Percentiles rank a stretch among this genome's conserved stretches.
Conservation (phyloP, 2,113 vertebrate species). For the Melozone crissalis region DNA sequence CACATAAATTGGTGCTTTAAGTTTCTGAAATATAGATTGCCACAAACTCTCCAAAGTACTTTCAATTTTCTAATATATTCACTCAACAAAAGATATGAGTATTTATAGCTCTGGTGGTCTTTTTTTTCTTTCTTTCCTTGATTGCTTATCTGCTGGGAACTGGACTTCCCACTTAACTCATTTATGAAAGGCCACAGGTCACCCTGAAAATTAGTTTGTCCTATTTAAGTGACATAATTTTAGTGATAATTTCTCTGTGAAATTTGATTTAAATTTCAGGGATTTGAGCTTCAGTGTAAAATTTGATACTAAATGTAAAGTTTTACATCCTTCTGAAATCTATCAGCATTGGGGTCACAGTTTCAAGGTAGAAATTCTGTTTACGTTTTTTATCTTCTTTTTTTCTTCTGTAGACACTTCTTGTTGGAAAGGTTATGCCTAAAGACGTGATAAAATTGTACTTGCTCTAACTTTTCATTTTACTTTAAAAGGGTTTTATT, state of each 20-base stretch:
- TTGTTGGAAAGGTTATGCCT: neutral
- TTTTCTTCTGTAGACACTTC: neutral
- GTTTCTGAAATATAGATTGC: neutral
- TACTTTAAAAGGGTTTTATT: neutral
- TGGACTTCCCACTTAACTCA: neutral
- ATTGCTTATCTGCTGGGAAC: neutral
- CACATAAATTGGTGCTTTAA: neutral
- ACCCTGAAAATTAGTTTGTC: neutral
- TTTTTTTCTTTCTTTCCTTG: neutral
- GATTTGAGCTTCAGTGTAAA: neutral
- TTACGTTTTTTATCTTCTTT: neutral
- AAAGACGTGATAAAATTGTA: neutral
- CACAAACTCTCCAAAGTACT: neutral
- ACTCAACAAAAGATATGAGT: neutral
- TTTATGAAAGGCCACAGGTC: slow-evolving; percentile 14
- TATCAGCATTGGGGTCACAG: rapidly evolving
- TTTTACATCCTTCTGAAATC: neutral
- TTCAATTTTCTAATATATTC: neutral
- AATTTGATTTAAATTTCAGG: neutral
- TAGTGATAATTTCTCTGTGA: neutral
- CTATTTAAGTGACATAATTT: neutral
- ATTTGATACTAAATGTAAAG: neutral
- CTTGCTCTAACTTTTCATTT: neutral
- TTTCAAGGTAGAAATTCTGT: neutral
- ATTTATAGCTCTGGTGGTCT: neutral